Percentiles rank a stretch among this genome's conserved stretches.
phyloP scores from a whole-genome alignment of 92 coral and sea anemone species.

The Plumapathes pennacea region DNA sequence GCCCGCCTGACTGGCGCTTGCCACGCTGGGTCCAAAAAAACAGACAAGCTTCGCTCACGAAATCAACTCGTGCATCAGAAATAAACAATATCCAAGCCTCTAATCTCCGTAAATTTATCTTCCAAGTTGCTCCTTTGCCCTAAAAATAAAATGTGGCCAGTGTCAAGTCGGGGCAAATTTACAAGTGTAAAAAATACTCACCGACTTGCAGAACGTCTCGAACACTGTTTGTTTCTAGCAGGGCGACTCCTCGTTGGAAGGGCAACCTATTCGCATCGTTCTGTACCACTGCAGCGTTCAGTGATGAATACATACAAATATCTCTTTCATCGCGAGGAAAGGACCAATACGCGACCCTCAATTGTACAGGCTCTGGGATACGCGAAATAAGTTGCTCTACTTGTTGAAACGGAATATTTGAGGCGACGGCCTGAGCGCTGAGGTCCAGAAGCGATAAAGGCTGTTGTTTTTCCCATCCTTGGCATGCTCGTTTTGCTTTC shows the following conservation, averaged over 20 bases:
- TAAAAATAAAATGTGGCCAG: background rate
- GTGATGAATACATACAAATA: constrained; percentile 89
- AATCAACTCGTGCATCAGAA: too few species aligned
- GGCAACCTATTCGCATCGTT: constrained; percentile 86
- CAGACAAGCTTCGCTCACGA: too few species aligned
- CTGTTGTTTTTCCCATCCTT: constrained; percentile 49
- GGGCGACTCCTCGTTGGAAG: constrained; percentile 78
- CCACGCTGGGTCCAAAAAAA: too few species aligned
- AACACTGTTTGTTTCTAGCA: constrained; percentile 84
- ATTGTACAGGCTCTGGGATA: constrained; percentile 97
- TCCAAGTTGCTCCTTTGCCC: too few species aligned
- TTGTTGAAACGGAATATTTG: constrained; percentile 90
- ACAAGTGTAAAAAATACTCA: constrained; percentile 35
- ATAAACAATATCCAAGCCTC: too few species aligned
- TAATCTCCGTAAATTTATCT: too few species aligned
- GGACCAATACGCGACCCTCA: constrained; percentile 91
- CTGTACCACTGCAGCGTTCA: constrained; percentile 78
- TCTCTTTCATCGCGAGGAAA: constrained; percentile 95
- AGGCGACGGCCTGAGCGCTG: constrained; percentile 90
- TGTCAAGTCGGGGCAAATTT: background rate
- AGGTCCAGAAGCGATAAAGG: constrained; percentile 86
- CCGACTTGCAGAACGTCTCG: constrained; percentile 95
- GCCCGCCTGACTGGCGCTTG: too few species aligned
- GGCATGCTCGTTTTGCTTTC: constrained; percentile 55
- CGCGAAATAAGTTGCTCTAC: constrained; percentile 86